These are phyloP conservation scores for Crypturellus tataupa DNA, from an alignment of 2,797 vertebrate species.

Conservation along the genomic window DNA sequence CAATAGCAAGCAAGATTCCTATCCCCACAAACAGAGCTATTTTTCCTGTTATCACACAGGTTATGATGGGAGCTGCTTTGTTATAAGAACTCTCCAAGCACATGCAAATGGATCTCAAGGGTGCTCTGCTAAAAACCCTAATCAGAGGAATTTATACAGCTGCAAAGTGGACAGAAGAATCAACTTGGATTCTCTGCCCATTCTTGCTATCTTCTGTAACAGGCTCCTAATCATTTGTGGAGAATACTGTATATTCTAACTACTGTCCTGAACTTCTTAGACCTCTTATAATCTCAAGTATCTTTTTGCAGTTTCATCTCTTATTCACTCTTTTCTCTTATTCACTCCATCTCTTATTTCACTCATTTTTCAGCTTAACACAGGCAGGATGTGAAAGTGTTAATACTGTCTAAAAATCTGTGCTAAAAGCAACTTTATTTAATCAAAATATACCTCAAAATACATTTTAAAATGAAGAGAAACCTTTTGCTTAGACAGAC, in stretches of 20 bases:
- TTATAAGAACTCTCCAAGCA: not conserved
- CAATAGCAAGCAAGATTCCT: not conserved
- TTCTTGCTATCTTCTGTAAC: not conserved
- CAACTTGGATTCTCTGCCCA: not conserved
- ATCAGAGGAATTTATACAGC: not conserved
- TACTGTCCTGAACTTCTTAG: not conserved
- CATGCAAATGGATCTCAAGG: not conserved
- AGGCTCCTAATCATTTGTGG: not conserved
- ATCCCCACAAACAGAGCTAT: not conserved
- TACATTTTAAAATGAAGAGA: not conserved
- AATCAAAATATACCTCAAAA: not conserved
- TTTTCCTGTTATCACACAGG: not conserved
- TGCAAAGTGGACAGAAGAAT: not conserved
- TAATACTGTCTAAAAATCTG: not conserved
- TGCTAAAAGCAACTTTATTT: not conserved
- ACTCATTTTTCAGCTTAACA: not conserved
- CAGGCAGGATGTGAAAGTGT: not conserved
- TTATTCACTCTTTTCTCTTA: too few species aligned
- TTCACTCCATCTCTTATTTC: not conserved
- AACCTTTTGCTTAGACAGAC: not conserved
- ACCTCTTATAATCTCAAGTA: not conserved
- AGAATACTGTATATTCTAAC: not conserved
- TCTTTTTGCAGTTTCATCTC: not conserved
- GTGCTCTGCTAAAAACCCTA: not conserved
- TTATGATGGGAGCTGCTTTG: not conserved